Conservation (phyloP, 2,113 vertebrate species). For the Tursiops truncatus region DNA sequence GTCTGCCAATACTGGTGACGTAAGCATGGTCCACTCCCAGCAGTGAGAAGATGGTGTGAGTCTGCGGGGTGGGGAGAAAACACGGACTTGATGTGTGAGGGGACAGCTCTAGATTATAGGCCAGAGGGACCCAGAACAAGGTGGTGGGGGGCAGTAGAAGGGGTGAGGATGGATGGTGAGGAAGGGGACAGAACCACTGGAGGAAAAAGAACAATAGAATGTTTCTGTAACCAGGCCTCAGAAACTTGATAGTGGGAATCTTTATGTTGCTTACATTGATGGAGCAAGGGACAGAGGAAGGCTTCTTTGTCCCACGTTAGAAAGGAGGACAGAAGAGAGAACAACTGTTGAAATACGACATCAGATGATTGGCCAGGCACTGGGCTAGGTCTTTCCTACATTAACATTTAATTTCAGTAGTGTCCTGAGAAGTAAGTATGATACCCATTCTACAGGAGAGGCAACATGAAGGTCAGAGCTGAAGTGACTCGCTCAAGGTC, state of each 20-base stretch:
- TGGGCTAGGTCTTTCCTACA: neutral
- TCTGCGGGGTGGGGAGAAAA: constrained; percentile 82
- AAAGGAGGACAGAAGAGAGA: neutral
- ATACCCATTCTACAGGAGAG: neutral
- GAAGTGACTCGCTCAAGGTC: neutral
- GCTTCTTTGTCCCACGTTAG: neutral
- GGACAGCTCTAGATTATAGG: neutral
- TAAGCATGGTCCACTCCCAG: constrained; percentile 97
- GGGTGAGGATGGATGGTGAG: neutral
- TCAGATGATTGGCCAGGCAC: neutral
- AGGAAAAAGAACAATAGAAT: neutral
- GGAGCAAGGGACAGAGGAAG: neutral
- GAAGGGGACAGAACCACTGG: neutral
- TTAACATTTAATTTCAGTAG: neutral
- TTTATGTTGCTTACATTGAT: neutral
- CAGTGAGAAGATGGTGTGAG: constrained; percentile 97
- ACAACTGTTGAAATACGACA: neutral
- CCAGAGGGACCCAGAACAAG: neutral
- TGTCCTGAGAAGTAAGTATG: neutral
- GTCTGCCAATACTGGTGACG: constrained; percentile 96
- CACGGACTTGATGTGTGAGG: neutral
- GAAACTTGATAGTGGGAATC: neutral
- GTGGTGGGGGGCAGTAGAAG: neutral
- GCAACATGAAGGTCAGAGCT: neutral
- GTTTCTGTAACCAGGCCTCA: neutral